Percentiles rank a stretch among this genome's conserved stretches.
Evolutionary conservation across 2,113 vertebrate species (phyloP).

Genomic region (Odocoileus virginianus): DNA sequence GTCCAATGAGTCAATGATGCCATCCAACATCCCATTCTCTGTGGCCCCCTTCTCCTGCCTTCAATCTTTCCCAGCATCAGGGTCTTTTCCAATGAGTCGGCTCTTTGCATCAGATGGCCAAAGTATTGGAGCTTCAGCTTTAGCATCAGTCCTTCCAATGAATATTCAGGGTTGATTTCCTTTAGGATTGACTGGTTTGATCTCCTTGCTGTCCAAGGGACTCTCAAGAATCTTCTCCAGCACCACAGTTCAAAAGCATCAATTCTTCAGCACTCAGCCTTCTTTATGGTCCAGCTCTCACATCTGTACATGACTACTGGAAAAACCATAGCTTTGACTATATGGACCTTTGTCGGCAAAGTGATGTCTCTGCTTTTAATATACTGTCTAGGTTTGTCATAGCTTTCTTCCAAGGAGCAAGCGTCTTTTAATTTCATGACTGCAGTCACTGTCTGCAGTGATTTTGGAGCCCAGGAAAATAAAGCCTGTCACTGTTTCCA

Average conservation of each 20-base stretch:
- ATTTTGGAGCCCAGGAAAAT: neutral
- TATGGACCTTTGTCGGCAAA: neutral
- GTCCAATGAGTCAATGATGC: neutral
- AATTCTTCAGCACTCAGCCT: neutral
- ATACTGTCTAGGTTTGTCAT: neutral
- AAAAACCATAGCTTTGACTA: neutral
- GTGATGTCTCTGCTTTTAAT: neutral
- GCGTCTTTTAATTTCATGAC: neutral
- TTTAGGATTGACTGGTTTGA: neutral
- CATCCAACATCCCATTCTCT: neutral
- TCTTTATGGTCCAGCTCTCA: neutral
- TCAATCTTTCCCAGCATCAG: neutral
- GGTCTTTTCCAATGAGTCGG: neutral
- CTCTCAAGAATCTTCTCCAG: neutral
- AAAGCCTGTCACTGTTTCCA: neutral
- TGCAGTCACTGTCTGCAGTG: neutral
- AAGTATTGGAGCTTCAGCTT: neutral
- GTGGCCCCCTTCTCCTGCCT: neutral
- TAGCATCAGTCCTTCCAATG: neutral
- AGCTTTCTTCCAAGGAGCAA: neutral
- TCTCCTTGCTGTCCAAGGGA: neutral
- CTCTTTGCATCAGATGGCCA: neutral
- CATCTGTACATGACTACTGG: neutral
- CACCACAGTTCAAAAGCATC: neutral
- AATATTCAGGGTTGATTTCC: neutral